Evolutionary conservation across 2,113 vertebrate genomes (phyloP), one percentile per base, ranked within the genome.

Genomic region (Oryzias melastigma): DNA sequence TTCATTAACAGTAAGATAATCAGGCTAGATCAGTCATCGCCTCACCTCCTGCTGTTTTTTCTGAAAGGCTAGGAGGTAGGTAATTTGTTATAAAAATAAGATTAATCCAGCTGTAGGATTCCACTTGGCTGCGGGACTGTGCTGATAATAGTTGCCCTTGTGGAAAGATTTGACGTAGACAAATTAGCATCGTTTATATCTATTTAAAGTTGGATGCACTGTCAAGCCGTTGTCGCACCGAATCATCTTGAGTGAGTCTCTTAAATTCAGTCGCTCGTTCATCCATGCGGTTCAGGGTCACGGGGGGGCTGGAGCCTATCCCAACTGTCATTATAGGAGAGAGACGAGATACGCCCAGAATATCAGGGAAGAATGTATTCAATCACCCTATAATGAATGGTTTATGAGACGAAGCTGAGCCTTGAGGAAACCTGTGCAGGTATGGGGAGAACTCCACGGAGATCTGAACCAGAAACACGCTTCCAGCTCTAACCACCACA

Each of bases 1-100:
- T 66, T 74, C 45, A 76, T 73, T 75, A 69, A 50, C 6, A 66
- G 48, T 48, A 10, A 35, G 20, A 59, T 50, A n/a, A 58, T 84
- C 44, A 25, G 12, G 17, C 18, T 14, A 56, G 46, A 62, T 70
- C 53, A 20, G 48, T 75, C 53, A 52, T 46, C 40, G 52, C 35
- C 15, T 25, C 22, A 35, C 27, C 45, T 20, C 48, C 60, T 45
- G 47, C 41, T 6, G 19, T 22, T 52, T 64, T 57, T 54, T 71
- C 47, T 48, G 45, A 68, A 79, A 80, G 77, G 72, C 82, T 78
- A 82, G 78, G 52, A 76, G 62, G 62, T 18, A 52, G 55, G 58
- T 57, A 67, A 63, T 72, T 67, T 70, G 58, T 86, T 74, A 72
- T 63, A 68, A 76, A 51, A 10, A 70, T 46, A 73, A 60, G 68